A percentile compares a stretch with the other conserved stretches of the same genome.
phyloP scores from a whole-genome alignment of 2,888 invertebrate genomes.

The Cheiracanthium punctorium region DNA sequence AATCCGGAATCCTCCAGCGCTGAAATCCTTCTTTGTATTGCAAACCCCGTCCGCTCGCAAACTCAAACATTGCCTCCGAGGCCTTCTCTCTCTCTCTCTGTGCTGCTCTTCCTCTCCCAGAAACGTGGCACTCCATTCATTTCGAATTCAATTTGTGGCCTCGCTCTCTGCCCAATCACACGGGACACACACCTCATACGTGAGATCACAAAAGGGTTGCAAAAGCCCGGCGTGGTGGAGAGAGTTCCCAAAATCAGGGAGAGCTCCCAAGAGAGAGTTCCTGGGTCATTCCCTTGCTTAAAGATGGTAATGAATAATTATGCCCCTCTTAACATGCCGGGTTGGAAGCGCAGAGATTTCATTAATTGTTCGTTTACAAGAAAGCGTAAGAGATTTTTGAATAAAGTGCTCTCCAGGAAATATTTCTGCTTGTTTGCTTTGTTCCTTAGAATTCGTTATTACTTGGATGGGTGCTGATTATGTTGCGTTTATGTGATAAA shows the following conservation, averaged over 20 bases:
- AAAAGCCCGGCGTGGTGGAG: too few relatives aligned
- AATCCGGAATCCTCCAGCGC: not conserved
- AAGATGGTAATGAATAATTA: conserved; percentile 3
- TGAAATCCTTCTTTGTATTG: not conserved
- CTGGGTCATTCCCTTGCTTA: not conserved
- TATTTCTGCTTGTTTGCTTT: too few relatives aligned
- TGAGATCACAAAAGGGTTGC: not conserved
- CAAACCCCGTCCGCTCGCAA: not conserved
- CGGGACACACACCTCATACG: not conserved
- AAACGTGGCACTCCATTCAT: not conserved
- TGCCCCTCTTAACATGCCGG: not conserved
- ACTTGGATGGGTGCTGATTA: too few relatives aligned
- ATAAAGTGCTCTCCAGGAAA: not conserved
- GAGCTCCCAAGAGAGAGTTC: not conserved
- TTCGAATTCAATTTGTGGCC: conserved; percentile 2
- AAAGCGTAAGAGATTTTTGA: not conserved
- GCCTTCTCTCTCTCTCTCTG: not conserved
- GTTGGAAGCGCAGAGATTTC: not conserved
- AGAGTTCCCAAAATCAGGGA: not conserved
- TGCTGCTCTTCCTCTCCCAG: not conserved
- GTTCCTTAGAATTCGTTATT: too few relatives aligned
- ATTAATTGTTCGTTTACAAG: not conserved
- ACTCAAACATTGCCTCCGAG: not conserved
- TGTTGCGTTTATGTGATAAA: too few relatives aligned
- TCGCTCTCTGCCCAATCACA: not conserved